These are phyloP conservation scores for Zygothrica quintamaculata DNA, from an alignment of 2,888 invertebrate genomes.

Conservation along the genomic window DNA sequence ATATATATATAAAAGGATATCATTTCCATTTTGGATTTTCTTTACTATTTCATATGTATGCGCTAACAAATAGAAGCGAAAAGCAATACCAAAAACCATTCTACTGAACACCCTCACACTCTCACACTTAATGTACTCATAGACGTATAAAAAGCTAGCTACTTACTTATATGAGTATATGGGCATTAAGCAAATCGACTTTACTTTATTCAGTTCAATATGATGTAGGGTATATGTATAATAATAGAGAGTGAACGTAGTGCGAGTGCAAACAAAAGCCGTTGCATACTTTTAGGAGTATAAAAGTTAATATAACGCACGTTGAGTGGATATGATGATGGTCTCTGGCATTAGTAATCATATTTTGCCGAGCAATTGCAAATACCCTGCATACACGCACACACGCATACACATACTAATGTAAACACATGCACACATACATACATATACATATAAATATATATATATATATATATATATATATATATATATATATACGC, in stretches of 20 bases:
- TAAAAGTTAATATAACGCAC: conserved; percentile 65
- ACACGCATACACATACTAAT: conserved; percentile 20
- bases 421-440: conserved; percentile 15
- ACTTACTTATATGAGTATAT: not conserved
- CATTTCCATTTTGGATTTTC: too few species aligned
- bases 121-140: too few species aligned
- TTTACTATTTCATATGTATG: too few species aligned
- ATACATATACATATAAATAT: too few species aligned
- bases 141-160: not conserved
- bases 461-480: conserved; percentile 12
- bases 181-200: conserved; percentile 19
- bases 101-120: too few species aligned
- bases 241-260: conserved; percentile 35
- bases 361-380: conserved; percentile 75
- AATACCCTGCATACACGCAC: conserved; percentile 49
- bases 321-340: conserved; percentile 48
- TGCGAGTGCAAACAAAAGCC: conserved; percentile 53
- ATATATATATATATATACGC: conserved; percentile 7
- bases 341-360: conserved; percentile 76
- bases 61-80: too few species aligned
- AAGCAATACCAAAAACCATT: too few species aligned
- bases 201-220: conserved; percentile 3
- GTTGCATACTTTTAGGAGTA: conserved; percentile 37
- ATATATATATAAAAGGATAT: not conserved
- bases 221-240: conserved; percentile 43